Evolutionary conservation across 2,888 invertebrate species (phyloP).

Genomic region (Drosophila falleni): DNA sequence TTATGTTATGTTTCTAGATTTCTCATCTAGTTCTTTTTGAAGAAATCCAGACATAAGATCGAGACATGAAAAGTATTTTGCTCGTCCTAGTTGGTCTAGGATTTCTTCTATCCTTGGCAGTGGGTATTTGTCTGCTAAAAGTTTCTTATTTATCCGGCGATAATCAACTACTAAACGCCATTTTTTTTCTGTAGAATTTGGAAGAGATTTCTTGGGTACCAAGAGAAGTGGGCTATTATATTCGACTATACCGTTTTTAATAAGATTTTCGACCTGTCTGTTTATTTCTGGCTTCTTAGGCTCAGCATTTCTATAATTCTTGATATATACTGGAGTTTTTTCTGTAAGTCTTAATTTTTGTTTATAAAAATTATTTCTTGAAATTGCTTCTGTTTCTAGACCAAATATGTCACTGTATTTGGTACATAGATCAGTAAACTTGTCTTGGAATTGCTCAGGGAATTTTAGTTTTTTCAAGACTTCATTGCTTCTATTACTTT

Average conservation of each 20-base stretch:
- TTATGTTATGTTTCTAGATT: background rate
- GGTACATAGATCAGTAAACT: background rate
- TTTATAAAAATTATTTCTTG: slow-evolving; percentile 1
- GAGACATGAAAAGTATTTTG: slow-evolving; percentile 3
- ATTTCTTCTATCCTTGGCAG: background rate
- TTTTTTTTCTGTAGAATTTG: background rate
- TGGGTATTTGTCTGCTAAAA: background rate
- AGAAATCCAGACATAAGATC: slow-evolving; percentile 12
- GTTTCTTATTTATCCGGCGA: background rate
- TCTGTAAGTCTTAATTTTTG: slow-evolving; percentile 14
- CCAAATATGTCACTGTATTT: slow-evolving; percentile 1
- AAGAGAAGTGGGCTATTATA: slow-evolving; percentile 9
- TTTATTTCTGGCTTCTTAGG: slow-evolving; percentile 25
- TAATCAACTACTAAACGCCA: background rate
- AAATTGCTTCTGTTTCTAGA: slow-evolving; percentile 1
- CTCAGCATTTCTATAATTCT: slow-evolving; percentile 37
- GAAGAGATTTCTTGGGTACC: slow-evolving; percentile 1
- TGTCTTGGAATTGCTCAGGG: background rate
- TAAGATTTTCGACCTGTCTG: background rate
- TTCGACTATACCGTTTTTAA: slow-evolving; percentile 3
- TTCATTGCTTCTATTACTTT: background rate
- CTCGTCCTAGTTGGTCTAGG: background rate
- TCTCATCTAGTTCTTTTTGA: background rate
- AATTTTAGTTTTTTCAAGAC: background rate
- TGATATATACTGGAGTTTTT: slow-evolving; percentile 25